These are phyloP conservation scores for Sebastes variabilis DNA, from an alignment of 2,797 vertebrate species.

Conservation along the genomic window DNA sequence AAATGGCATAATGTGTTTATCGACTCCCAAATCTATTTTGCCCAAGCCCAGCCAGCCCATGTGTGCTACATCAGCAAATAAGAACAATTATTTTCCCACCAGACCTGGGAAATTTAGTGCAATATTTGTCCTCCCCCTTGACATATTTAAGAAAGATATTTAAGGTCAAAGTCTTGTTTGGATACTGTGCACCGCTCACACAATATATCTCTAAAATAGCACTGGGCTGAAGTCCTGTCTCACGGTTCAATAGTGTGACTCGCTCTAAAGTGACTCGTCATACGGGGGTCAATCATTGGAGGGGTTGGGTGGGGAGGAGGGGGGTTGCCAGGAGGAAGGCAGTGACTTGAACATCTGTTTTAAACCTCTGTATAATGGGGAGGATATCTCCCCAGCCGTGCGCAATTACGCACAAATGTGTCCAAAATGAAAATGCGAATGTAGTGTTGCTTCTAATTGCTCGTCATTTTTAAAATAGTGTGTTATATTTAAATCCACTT, in stretches of 20 bases:
- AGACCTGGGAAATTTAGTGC: slow-evolving; percentile 46
- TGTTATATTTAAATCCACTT: neutral
- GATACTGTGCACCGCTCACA: slow-evolving; percentile 51
- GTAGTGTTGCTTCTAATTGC: neutral
- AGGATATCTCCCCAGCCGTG: slow-evolving; percentile 21
- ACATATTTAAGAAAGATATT: slow-evolving; percentile 66
- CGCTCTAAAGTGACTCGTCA: slow-evolving; percentile 61
- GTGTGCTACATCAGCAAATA: slow-evolving; percentile 17
- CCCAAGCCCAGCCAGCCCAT: neutral
- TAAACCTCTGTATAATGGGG: slow-evolving; percentile 56
- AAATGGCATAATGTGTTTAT: neutral
- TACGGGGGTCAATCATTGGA: slow-evolving; percentile 57
- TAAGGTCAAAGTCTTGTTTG: slow-evolving; percentile 75
- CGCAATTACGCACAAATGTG: slow-evolving; percentile 43
- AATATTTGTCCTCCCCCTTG: slow-evolving; percentile 57
- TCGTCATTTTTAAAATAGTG: neutral
- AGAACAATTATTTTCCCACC: slow-evolving; percentile 56
- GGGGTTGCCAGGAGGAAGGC: slow-evolving; percentile 44
- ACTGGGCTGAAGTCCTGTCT: slow-evolving; percentile 60
- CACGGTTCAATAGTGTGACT: slow-evolving; percentile 69
- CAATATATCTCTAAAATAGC: slow-evolving; percentile 70
- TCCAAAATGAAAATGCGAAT: slow-evolving; percentile 6
- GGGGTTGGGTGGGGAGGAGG: neutral
- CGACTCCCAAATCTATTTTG: neutral
- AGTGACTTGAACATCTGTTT: slow-evolving; percentile 70